Evolutionary conservation across 2,888 invertebrate genomes (phyloP), one percentile per base, ranked within the genome.

Genomic region (Sesamia inferens): DNA sequence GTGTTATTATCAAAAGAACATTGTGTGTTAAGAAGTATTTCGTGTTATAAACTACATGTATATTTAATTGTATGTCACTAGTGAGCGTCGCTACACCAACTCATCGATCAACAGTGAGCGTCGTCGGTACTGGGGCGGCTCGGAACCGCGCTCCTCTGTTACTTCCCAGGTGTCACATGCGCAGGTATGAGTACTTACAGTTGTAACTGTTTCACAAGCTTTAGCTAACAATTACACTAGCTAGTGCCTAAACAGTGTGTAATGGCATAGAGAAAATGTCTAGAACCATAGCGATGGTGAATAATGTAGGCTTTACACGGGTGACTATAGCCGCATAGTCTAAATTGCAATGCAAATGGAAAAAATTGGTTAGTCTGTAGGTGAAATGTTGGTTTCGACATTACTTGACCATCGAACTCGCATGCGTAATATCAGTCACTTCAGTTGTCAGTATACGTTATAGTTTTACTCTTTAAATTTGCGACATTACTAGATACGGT

Each of bases 101-200:
- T 92, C 96, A 0, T 96, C 96, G 5, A 93, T 95, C 75, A 95
- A 93, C 88, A 95, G 96, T 81, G 96, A 96, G 81, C 92, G 96
- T 2, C 95, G 95, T 11, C 93, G 96, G 5, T 94, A 93, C 78
- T 96, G 95, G 94, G 92, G 93, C 5, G 93, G 94, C 5, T 96
- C 96, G 0, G 96, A 96, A 71, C 95, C 96, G 0, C 87, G 96
- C 0, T 93, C 96, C 0, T 96, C 96, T 0, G 95, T 96, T 57
- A 94, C 96, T 0, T 96, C 96, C 0, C 96, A 96, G 86, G 91
- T 92, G 0, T 95, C 96, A 0, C 94, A 95, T 82, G 88, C 93
- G 31, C 95, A 95, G 92, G 95, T 95, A 79, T 63, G 42, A 13
- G 0, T n/a, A n/a, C n/a, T 31, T 31, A 24, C 11, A 48, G 16